Percentiles rank a stretch among this genome's conserved stretches.
phyloP scores from a whole-genome alignment of 2,797 vertebrate species.

The Oryzias sinensis region DNA sequence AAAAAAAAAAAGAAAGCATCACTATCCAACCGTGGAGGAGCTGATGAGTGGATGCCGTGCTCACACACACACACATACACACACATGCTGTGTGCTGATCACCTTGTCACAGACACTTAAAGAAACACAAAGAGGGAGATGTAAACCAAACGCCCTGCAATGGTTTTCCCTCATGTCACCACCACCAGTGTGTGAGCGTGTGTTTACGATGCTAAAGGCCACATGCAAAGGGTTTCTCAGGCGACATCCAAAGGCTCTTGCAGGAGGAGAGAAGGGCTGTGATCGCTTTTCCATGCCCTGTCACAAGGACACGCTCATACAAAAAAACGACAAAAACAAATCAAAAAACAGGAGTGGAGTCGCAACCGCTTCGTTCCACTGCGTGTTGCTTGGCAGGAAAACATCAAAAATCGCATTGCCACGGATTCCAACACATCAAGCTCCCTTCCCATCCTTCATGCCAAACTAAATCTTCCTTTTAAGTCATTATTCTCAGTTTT shows the following conservation, averaged over 20 bases:
- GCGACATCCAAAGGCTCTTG: conserved; percentile 54
- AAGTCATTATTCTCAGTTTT: conserved; percentile 20
- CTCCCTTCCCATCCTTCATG: conserved; percentile 16
- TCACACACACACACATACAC: conserved; percentile 24
- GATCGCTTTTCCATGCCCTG: conserved; percentile 69
- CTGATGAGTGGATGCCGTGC: conserved; percentile 28
- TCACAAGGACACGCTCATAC: conserved; percentile 60
- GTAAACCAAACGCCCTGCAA: conserved; percentile 54
- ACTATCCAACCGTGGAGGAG: conserved; percentile 44
- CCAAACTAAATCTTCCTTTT: conserved; percentile 19
- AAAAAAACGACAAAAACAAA: conserved; percentile 21
- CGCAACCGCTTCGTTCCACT: conserved; percentile 12
- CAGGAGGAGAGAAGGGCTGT: conserved; percentile 35
- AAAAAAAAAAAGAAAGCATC: conserved; percentile 19
- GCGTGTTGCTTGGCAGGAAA: conserved; percentile 3
- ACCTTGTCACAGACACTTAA: conserved; percentile 73
- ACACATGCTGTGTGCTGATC: conserved; percentile 27
- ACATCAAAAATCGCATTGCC: conserved; percentile 33
- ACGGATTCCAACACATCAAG: conserved; percentile 20
- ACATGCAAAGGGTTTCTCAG: conserved; percentile 69
- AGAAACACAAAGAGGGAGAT: conserved; percentile 74
- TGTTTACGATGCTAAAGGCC: conserved; percentile 46
- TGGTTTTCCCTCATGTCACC: conserved; percentile 68
- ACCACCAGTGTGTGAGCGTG: conserved; percentile 7
- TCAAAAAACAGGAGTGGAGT: conserved; percentile 18